A percentile compares a stretch with the other conserved stretches of the same genome.
phyloP scores from a whole-genome alignment of 2,113 vertebrate genomes.

The Cricetomys ansorgei region DNA sequence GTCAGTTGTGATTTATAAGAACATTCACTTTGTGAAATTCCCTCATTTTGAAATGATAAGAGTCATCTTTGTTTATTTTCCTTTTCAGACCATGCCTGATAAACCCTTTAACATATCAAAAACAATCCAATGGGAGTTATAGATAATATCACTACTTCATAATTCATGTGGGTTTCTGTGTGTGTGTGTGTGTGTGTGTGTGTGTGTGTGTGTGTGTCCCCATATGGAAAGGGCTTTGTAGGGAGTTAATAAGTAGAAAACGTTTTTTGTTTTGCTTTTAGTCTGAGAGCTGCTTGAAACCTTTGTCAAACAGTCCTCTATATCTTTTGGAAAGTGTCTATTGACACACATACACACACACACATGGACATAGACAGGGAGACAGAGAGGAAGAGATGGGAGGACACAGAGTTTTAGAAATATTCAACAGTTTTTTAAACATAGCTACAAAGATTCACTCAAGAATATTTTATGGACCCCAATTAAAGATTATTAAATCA shows the following conservation, averaged over 20 bases:
- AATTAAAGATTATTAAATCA: not conserved
- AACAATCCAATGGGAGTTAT: not conserved
- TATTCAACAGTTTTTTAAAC: not conserved
- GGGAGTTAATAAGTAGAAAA: not conserved
- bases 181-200: not conserved
- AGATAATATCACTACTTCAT: not conserved
- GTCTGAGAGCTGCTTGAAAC: not conserved
- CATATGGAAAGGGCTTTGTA: accelerated
- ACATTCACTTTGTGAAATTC: not conserved
- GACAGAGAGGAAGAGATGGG: not conserved
- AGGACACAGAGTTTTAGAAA: not conserved
- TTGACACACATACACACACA: not conserved
- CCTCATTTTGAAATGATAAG: not conserved
- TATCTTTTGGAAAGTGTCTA: not conserved
- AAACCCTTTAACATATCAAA: not conserved
- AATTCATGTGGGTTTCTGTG: not conserved
- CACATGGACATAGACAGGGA: not conserved
- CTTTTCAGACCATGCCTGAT: not conserved
- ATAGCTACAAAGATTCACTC: not conserved
- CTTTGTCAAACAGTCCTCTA: not conserved
- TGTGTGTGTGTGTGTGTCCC: not conserved
- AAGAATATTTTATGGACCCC: not conserved
- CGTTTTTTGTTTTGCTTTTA: not conserved
- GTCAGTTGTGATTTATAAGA: not conserved
- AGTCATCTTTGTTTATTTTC: not conserved